phyloP scores from a whole-genome alignment of 2,797 vertebrate species.

The Dromococcyx pavoninus region DNA sequence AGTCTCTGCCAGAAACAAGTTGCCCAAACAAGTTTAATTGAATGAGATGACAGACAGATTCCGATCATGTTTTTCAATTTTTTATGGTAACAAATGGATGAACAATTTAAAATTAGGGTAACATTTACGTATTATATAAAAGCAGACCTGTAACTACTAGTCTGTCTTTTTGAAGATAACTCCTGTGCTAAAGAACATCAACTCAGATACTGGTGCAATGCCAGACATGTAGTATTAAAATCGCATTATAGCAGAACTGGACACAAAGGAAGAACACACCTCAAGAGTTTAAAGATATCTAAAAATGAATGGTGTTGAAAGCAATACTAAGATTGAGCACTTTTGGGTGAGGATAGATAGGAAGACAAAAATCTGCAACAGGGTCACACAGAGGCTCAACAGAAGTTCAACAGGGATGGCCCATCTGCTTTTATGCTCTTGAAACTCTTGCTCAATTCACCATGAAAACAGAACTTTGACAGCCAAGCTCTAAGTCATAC shows the following conservation, averaged over 20 bases:
- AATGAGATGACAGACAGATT: not conserved
- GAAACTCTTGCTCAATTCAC: not conserved
- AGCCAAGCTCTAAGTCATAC: not conserved
- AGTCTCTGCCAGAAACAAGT: not conserved
- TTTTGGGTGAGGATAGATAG: not conserved
- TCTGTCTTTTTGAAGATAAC: not conserved
- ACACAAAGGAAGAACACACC: constrained; percentile 5
- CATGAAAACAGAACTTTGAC: not conserved
- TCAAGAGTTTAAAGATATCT: constrained; percentile 10
- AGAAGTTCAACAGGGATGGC: not conserved
- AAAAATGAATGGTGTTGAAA: constrained; percentile 34
- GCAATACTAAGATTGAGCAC: not conserved
- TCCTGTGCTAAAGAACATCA: not conserved
- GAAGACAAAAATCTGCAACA: constrained; percentile 4
- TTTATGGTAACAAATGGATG: not conserved
- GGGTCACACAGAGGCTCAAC: not conserved
- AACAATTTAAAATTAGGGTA: not conserved
- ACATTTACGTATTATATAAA: not conserved
- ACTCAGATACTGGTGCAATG: not conserved
- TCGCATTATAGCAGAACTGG: not conserved
- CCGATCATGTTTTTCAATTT: not conserved
- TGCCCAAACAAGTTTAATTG: not conserved
- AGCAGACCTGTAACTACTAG: not conserved
- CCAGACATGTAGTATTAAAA: not conserved
- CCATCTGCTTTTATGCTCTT: not conserved